These are phyloP conservation scores for Leucosticte australis DNA, from an alignment of 2,113 vertebrate genomes.

Conservation along the genomic window DNA sequence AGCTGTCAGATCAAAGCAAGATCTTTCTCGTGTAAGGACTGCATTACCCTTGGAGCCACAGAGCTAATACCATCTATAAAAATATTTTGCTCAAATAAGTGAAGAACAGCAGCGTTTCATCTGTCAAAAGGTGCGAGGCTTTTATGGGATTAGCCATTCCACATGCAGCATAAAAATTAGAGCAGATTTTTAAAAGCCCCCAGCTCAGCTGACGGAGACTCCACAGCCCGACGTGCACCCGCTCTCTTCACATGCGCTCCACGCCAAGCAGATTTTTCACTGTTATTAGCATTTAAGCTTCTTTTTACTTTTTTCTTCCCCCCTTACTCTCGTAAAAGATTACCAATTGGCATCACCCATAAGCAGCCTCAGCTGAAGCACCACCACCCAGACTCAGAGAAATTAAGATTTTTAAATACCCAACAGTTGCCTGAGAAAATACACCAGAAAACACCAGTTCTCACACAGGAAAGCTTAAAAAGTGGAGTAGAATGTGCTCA, in stretches of 20 bases:
- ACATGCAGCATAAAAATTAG: slow-evolving; percentile 24
- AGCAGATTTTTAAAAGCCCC: slow-evolving; percentile 22
- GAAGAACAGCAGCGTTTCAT: slow-evolving; percentile 49
- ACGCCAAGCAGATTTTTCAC: neutral
- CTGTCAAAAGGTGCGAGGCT: slow-evolving; percentile 52
- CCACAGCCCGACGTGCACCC: neutral
- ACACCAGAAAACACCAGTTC: neutral
- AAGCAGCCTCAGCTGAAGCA: neutral
- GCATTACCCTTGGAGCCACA: slow-evolving; percentile 49
- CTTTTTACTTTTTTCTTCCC: neutral
- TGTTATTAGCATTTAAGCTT: slow-evolving; percentile 21
- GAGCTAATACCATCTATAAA: slow-evolving; percentile 43
- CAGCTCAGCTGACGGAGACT: neutral
- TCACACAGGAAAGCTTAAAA: neutral
- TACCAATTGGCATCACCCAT: slow-evolving; percentile 19
- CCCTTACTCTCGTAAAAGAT: neutral
- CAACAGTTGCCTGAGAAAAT: neutral
- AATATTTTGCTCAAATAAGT: slow-evolving; percentile 54
- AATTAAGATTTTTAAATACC: neutral
- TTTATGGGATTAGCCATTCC: slow-evolving; percentile 49
- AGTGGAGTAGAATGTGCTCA: neutral
- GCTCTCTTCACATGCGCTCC: neutral
- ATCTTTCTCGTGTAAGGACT: slow-evolving; percentile 7
- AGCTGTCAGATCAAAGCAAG: slow-evolving; percentile 64
- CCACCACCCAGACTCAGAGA: neutral